These are phyloP conservation scores for Perdix hodgsoniae DNA, from an alignment of 2,797 vertebrate genomes.

Conservation along the genomic window DNA sequence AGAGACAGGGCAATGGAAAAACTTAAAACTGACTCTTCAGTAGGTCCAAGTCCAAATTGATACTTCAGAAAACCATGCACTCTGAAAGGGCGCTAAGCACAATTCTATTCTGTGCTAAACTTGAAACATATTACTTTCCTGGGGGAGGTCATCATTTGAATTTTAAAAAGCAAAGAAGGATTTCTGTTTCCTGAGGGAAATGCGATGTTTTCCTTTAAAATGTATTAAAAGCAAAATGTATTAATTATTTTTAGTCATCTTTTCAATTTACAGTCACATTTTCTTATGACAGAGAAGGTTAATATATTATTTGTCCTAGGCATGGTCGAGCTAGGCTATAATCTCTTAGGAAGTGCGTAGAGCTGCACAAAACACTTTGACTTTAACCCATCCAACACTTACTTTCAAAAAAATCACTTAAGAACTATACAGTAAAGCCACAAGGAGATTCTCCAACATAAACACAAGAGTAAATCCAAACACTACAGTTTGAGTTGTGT, in stretches of 20 bases:
- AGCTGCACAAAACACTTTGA: background rate
- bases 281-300: background rate
- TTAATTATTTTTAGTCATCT: background rate
- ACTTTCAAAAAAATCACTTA: background rate
- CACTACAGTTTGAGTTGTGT: too few relatives aligned
- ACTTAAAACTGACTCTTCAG: background rate
- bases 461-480: background rate
- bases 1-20: background rate
- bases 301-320: background rate
- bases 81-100: background rate
- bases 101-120: background rate
- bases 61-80: background rate
- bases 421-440: background rate
- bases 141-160: background rate
- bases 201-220: background rate
- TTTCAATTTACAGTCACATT: background rate
- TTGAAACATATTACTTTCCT: background rate
- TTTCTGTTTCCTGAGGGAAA: background rate
- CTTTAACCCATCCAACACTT: background rate
- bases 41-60: background rate
- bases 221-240: background rate
- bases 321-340: background rate
- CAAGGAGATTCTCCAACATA: background rate
- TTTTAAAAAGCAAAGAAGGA: background rate
- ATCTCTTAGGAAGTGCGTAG: accelerated